phyloP scores from a whole-genome alignment of 2,113 vertebrate species.

The Pyrgilauda ruficollis region DNA sequence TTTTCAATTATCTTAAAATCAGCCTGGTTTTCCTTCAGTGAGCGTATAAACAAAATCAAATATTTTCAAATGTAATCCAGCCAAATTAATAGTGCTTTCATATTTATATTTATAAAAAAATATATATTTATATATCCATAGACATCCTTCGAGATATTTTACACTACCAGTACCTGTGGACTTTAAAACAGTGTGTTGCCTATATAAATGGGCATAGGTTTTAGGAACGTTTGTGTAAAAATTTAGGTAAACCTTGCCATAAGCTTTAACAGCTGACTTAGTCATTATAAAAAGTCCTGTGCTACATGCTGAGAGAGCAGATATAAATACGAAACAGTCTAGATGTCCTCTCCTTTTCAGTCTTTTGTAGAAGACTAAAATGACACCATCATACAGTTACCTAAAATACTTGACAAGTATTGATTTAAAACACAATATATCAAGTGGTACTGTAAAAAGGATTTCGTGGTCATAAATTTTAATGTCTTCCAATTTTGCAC shows the following conservation, averaged over 20 bases:
- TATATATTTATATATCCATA: neutral
- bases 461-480: conserved; percentile 82
- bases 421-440: conserved; percentile 78
- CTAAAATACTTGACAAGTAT: conserved; percentile 73
- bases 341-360: conserved; percentile 53
- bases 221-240: conserved; percentile 9
- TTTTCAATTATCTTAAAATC: neutral
- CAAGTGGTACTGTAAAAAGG: conserved; percentile 75
- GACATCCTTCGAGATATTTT: neutral
- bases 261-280: conserved; percentile 44
- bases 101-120: neutral
- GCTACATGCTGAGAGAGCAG: conserved; percentile 53
- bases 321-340: conserved; percentile 59
- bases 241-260: conserved; percentile 44
- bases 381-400: conserved; percentile 71
- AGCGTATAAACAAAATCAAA: neutral
- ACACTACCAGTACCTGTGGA: neutral
- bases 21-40: neutral
- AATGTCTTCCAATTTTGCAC: conserved; percentile 76
- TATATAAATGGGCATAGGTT: neutral
- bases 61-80: neutral
- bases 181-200: conserved; percentile 33
- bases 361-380: conserved; percentile 70
- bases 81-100: neutral
- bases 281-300: conserved; percentile 28